phyloP scores from a whole-genome alignment of 2,113 vertebrate genomes.

The Plecotus auritus region DNA sequence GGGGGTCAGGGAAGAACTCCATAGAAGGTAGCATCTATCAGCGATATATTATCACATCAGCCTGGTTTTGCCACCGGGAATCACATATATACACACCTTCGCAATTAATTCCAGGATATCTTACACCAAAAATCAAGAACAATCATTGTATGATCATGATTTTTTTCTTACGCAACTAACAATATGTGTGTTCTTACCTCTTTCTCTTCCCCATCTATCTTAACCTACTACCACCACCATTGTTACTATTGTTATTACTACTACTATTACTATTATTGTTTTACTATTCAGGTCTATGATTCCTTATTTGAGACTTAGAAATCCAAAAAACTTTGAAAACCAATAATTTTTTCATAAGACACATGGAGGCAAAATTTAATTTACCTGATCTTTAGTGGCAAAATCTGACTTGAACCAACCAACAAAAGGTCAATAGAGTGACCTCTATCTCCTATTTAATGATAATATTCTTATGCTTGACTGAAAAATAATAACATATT shows the following conservation, averaged over 20 bases:
- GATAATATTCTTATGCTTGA: neutral
- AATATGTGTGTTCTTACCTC: neutral
- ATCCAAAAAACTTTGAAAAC: neutral
- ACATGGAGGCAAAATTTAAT: neutral
- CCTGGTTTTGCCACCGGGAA: neutral
- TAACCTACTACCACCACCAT: neutral
- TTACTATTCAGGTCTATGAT: neutral
- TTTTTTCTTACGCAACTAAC: neutral
- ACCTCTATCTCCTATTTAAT: neutral
- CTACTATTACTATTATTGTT: neutral
- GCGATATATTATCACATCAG: neutral
- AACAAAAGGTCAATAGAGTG: neutral
- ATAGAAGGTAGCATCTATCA: neutral
- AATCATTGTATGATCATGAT: neutral
- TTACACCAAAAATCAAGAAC: neutral
- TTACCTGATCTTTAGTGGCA: neutral
- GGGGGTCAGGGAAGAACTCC: neutral
- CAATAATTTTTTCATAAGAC: neutral
- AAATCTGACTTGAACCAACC: neutral
- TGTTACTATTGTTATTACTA: neutral
- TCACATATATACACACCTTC: neutral
- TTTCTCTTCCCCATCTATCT: neutral
- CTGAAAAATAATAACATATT: neutral
- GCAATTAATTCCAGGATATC: neutral
- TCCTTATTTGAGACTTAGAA: neutral